phyloP scores from a whole-genome alignment of 2,113 vertebrate species.

The Emydura subglobosa region DNA sequence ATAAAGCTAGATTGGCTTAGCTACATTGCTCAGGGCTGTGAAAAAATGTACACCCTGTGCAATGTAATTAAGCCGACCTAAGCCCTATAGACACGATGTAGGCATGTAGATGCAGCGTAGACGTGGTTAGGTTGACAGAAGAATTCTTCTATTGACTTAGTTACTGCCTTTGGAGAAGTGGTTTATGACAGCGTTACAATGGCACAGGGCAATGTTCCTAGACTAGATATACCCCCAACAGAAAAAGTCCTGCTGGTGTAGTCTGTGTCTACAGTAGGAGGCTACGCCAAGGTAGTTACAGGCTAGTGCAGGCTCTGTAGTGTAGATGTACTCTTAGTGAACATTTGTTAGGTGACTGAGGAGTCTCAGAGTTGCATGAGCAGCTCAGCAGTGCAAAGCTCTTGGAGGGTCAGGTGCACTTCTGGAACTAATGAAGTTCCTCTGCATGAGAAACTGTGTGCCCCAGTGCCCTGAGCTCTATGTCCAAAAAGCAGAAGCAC shows the following conservation, averaged over 20 bases:
- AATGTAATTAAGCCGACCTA: background rate
- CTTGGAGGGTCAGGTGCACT: background rate
- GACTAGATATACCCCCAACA: too few relatives aligned
- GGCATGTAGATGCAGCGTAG: too few relatives aligned
- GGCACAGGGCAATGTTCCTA: too few relatives aligned
- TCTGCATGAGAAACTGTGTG: too few relatives aligned
- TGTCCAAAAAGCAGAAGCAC: background rate
- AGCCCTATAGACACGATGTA: background rate
- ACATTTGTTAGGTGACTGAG: background rate
- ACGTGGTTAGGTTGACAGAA: background rate
- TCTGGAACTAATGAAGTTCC: too few relatives aligned
- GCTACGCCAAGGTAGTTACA: too few relatives aligned
- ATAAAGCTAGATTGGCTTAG: background rate
- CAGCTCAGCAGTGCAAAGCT: background rate
- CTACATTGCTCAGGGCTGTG: background rate
- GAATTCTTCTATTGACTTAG: background rate
- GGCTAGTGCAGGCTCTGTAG: too few relatives aligned
- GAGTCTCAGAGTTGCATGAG: background rate
- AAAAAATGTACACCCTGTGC: background rate
- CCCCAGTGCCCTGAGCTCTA: background rate
- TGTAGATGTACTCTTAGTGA: background rate
- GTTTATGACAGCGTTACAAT: too few relatives aligned
- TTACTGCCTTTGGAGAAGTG: too few relatives aligned
- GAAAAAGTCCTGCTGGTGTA: too few relatives aligned
- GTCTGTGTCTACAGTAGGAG: too few relatives aligned